Conservation (phyloP, 2,888 invertebrate species). For the Caenorhabditis afra region DNA sequence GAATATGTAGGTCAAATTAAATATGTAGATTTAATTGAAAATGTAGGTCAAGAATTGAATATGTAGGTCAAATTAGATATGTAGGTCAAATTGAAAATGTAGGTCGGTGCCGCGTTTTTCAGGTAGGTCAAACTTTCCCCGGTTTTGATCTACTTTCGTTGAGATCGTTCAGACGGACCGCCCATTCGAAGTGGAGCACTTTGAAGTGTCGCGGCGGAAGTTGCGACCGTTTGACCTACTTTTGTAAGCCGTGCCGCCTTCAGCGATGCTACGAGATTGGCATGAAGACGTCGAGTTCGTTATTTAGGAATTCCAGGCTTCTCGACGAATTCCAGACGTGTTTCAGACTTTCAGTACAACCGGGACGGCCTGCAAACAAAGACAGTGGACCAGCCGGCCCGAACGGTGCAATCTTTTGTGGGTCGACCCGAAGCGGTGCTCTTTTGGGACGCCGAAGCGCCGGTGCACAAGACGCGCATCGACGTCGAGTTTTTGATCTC, state of each 20-base stretch:
- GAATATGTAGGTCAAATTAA: too few relatives aligned
- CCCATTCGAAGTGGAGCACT: conserved; percentile 21
- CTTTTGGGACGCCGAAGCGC: conserved; percentile 31
- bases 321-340: neutral
- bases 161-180: conserved; percentile 40
- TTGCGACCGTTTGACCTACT: conserved; percentile 12
- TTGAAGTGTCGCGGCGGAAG: conserved; percentile 17
- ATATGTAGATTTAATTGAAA: too few relatives aligned
- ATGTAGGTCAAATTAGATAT: too few relatives aligned
- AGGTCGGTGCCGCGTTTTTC: too few relatives aligned
- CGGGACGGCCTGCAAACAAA: conserved; percentile 12
- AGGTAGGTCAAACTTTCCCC: too few relatives aligned
- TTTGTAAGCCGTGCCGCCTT: conserved; percentile 36
- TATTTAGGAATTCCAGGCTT: neutral
- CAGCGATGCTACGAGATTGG: conserved; percentile 29
- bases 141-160: too few relatives aligned
- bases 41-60: too few relatives aligned
- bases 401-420: conserved; percentile 22
- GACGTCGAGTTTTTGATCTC: conserved; percentile 13
- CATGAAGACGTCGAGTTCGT: conserved; percentile 37
- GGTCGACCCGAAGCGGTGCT: conserved; percentile 32
- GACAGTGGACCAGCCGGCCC: neutral
- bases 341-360: conserved; percentile 46
- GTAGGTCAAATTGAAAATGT: too few relatives aligned
- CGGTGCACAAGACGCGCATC: conserved; percentile 11